These are phyloP conservation scores for Gymnoscelis rufifasciata DNA, from an alignment of 2,888 invertebrate genomes.

Conservation along the genomic window DNA sequence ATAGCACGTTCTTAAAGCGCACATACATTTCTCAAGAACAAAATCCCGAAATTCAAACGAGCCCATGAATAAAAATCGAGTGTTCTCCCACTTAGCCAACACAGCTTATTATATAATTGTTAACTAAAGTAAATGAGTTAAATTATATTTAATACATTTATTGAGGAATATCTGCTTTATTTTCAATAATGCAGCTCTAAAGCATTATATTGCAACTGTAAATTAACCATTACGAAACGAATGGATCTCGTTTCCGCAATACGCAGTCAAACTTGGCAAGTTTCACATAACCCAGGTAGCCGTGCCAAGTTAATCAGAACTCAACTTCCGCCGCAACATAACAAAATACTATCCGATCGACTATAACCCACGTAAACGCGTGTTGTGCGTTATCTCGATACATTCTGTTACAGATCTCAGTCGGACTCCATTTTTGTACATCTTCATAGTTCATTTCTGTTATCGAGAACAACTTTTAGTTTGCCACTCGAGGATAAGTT, in stretches of 20 bases:
- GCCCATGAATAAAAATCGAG: too few species aligned
- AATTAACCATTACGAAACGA: not conserved
- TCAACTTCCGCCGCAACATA: slow-evolving; percentile 32
- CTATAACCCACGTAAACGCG: slow-evolving; percentile 58
- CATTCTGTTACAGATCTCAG: slow-evolving; percentile 58
- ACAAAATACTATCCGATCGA: slow-evolving; percentile 50
- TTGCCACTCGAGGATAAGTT: slow-evolving; percentile 8
- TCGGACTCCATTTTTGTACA: slow-evolving; percentile 43
- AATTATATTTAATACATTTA: too few species aligned
- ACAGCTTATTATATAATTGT: too few species aligned
- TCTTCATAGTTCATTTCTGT: slow-evolving; percentile 45
- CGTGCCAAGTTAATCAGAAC: slow-evolving; percentile 6
- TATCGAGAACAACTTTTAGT: slow-evolving; percentile 23
- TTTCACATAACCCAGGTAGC: not conserved
- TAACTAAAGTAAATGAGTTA: too few species aligned
- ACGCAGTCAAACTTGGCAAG: not conserved
- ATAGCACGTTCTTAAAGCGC: too few species aligned
- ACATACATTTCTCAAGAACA: too few species aligned
- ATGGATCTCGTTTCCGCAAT: not conserved
- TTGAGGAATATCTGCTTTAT: too few species aligned
- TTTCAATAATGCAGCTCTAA: too few species aligned
- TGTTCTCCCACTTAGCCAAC: too few species aligned
- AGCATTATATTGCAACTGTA: too few species aligned
- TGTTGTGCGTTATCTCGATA: slow-evolving; percentile 58
- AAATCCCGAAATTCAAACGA: too few species aligned